phyloP scores from a whole-genome alignment of 1,140 invertebrate species.

The Zophobas atratus region DNA sequence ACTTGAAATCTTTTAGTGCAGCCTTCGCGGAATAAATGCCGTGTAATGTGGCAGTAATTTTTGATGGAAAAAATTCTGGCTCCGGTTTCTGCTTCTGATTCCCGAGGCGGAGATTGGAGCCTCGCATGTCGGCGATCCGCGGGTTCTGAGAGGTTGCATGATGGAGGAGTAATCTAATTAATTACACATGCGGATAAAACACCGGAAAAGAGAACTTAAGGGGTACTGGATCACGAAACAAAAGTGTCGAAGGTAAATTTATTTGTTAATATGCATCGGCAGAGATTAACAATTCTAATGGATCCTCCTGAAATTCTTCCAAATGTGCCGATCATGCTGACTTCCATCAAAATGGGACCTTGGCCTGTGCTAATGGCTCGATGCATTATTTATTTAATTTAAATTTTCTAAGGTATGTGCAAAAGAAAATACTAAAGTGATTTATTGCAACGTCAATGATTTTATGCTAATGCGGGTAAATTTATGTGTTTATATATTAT shows the following conservation, averaged over 20 bases:
- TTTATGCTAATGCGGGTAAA: too few species aligned
- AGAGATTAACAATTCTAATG: constrained; percentile 22
- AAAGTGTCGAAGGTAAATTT: not conserved
- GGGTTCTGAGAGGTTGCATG: not conserved
- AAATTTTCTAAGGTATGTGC: not conserved
- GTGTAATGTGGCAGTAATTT: not conserved
- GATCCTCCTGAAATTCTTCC: not conserved
- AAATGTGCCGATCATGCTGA: constrained; percentile 23
- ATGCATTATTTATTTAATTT: constrained; percentile 31
- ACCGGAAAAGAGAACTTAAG: not conserved
- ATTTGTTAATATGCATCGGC: too few species aligned
- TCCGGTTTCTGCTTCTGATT: too few species aligned
- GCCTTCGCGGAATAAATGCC: not conserved
- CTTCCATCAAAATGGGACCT: constrained; percentile 32
- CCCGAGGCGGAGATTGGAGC: too few species aligned
- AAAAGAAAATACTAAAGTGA: not conserved
- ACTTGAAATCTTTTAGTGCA: constrained; percentile 14
- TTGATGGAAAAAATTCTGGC: not conserved
- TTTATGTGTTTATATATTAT: too few species aligned
- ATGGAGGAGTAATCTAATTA: not conserved
- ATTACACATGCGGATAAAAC: not conserved
- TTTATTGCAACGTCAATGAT: too few species aligned
- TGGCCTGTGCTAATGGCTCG: not conserved
- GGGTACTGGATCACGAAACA: not conserved
- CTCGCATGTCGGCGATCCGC: not conserved